Base-by-base conservation (phyloP, 1,140 invertebrate species). In the Cyrtorhinus lividipennis region DNA sequence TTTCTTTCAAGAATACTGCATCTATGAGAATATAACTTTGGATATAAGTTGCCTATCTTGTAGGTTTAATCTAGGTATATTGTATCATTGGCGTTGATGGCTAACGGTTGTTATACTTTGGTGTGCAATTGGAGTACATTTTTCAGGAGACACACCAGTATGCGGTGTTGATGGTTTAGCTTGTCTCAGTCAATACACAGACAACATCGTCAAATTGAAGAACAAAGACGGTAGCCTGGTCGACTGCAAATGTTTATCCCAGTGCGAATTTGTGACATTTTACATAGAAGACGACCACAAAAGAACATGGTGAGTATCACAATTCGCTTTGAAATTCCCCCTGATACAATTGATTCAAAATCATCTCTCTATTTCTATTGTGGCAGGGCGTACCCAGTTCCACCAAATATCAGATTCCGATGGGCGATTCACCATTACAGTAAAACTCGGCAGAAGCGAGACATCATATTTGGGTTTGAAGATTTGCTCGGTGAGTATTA, bases 401-500 rank as follows among this genome's bases (percentile, higher is more conserved):
- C 67, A 0, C 59, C 53, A 22, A 68, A 69, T 56, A 68, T 69
- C 25, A 53, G 67, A 30, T 69, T 68, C 57, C 66, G 68, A 8
- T 71, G 69, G 69, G 69, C 68, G n/a, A 65, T 71, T 45, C 66
- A 69, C 23, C 63, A 66, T 56, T 71, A 68, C 64, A 68, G 62
- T 58, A 70, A 67, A 59, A 70, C 68, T 3, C 69, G 79, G 45
- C 77, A 77, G 66, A 74, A 73, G 18, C 71, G 80, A 53, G 76
- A 80, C 64, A 77, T 81, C 2, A 73, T 81, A 0, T 81, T 80
- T 69, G 74, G 77, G 63, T 78, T 80, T 64, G 77, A 80, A 66
- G 79, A 80, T 68, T 69, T 81, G 61, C 62, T 70, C 27, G 69
- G 69, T 69, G 20, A 53, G 60, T 18, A 53, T 10, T n/a, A n/a